Evolutionary conservation across 2,888 invertebrate genomes (phyloP).

Genomic region (Kuschelorhynchus macadamiae): DNA sequence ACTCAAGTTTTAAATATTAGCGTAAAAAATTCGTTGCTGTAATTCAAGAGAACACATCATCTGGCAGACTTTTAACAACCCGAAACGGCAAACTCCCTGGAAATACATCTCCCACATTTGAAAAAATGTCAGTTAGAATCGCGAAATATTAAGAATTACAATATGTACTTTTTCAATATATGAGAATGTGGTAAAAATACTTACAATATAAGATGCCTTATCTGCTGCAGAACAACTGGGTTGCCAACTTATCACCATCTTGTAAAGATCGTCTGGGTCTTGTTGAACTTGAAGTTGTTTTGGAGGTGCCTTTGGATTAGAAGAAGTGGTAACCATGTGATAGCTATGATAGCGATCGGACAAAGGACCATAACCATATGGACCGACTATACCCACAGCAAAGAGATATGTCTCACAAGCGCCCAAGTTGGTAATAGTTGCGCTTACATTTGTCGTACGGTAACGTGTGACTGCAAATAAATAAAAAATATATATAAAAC

Average conservation of each 20-base stretch:
- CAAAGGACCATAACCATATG: constrained; percentile 78
- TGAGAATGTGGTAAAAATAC: constrained; percentile 16
- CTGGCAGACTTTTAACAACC: no score
- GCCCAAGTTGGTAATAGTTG: constrained; percentile 75
- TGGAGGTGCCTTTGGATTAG: constrained; percentile 78
- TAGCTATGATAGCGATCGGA: constrained; percentile 58
- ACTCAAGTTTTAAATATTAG: no score
- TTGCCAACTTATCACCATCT: constrained; percentile 79
- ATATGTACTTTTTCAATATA: no score
- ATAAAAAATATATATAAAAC: no score
- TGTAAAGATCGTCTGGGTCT: constrained; percentile 63
- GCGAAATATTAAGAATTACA: no score
- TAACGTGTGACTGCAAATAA: constrained; percentile 24
- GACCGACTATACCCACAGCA: constrained; percentile 77
- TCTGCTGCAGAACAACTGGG: constrained; percentile 76
- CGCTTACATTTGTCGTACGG: constrained; percentile 71
- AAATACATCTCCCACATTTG: no score
- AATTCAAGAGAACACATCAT: no score
- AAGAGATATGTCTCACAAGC: constrained; percentile 84
- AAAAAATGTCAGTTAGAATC: no score
- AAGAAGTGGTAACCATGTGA: constrained; percentile 64
- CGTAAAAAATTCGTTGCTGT: no score
- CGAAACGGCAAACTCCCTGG: no score
- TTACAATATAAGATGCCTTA: constrained; percentile 50
- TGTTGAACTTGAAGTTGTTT: constrained; percentile 73